Base-by-base conservation (phyloP, 2,888 invertebrate genomes). In the Euclidia mi region DNA sequence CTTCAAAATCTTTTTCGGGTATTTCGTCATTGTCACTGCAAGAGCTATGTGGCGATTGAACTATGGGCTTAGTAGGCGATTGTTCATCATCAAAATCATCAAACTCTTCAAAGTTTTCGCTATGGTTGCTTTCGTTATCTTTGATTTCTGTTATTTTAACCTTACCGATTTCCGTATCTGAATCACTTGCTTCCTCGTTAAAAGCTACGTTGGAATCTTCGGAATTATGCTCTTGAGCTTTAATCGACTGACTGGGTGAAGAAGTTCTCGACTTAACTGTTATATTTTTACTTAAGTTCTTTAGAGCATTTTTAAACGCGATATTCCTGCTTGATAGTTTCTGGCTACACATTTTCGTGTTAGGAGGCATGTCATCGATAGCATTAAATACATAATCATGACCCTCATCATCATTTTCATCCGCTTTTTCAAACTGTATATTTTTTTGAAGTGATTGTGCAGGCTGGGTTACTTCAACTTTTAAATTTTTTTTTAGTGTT, bases 71-170 rank as follows among this genome's bases (percentile, higher is more conserved):
- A 52, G 43, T 38, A 25, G 29, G 15, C 14, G 2, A 7, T 0
- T 69, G 48, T 31, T 76, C 68, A 17, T 43, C 17, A 28, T 74
- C 56, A 3, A 25, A 45, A 49, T 71, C 56, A 14, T 76, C 72
- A 9, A 47, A 51, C 15, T 72, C 75, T 25, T 79, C 67, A 11
- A 65, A 55, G 14, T 64, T 56, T 17, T 78, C 64, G 29, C 84
- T 85, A 41, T 76, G 72, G 14, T 85, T 84, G 48, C 79, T 80
- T 9, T 65, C 52, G 7, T 56, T 38, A 15, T 81, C 70, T 28
- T 88, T 77, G 10, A 92, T 57, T 81, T 92, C 92, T 28, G 87
- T 84, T 50, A 91, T 90, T 77, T 87, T 86, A 29, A 91, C 80
- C 70, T 79, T 81, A n/a, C 76, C 78, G 15, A 72, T 40, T 52